phyloP scores from a whole-genome alignment of 2,113 vertebrate species.

The Phyllopteryx taeniolatus region DNA sequence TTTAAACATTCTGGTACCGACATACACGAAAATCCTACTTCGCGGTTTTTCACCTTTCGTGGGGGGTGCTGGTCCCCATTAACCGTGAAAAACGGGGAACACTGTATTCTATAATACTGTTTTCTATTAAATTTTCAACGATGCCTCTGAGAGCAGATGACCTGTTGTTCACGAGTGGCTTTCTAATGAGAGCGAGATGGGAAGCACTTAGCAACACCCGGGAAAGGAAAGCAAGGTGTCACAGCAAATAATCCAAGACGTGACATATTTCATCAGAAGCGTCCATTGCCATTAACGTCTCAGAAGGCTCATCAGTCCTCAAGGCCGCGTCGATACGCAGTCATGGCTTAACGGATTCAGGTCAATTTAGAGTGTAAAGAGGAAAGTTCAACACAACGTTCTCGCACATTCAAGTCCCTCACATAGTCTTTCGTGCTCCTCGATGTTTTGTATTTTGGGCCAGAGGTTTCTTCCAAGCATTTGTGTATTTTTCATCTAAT shows the following conservation, averaged over 20 bases:
- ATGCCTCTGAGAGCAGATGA: neutral
- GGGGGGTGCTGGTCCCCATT: too few relatives aligned
- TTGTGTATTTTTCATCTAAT: too few relatives aligned
- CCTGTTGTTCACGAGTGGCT: neutral
- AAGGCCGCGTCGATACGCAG: neutral
- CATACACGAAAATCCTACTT: too few relatives aligned
- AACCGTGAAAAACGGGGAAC: too few relatives aligned
- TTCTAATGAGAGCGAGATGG: conserved; percentile 15
- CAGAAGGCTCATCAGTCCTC: neutral
- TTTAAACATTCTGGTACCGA: too few relatives aligned
- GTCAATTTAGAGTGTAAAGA: neutral
- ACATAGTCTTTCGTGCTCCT: neutral
- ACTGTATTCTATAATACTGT: too few relatives aligned
- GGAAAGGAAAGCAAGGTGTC: conserved; percentile 19
- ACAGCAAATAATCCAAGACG: neutral
- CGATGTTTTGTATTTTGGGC: too few relatives aligned
- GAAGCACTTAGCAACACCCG: conserved; percentile 52
- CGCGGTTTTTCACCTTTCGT: too few relatives aligned
- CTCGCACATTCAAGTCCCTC: neutral
- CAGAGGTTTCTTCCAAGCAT: too few relatives aligned
- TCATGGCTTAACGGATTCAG: neutral
- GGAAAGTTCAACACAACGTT: too few relatives aligned
- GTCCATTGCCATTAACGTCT: neutral
- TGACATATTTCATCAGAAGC: neutral
- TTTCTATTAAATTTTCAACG: neutral